Percentiles rank a stretch among this genome's conserved stretches.
Conservation (phyloP, 2,888 invertebrate species). For the Nemotelus nigrinus region DNA sequence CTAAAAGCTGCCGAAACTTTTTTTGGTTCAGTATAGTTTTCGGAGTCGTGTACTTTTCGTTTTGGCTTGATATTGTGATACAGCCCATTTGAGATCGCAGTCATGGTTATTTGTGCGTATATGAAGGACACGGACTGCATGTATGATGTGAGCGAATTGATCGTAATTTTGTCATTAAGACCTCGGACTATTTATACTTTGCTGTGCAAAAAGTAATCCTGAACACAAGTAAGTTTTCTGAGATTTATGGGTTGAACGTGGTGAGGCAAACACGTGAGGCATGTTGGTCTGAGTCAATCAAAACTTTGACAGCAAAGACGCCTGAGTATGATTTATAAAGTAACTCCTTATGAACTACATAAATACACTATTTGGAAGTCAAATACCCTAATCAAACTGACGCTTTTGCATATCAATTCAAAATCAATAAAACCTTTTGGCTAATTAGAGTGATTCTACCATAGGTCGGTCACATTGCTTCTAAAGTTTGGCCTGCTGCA, state of each 20-base stretch:
- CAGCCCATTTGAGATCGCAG: not conserved
- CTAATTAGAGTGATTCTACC: no score
- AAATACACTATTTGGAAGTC: no score
- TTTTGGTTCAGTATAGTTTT: not conserved
- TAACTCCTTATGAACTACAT: no score
- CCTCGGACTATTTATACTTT: not conserved
- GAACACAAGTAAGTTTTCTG: not conserved
- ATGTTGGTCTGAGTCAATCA: no score
- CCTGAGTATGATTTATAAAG: no score
- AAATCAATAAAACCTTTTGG: no score
- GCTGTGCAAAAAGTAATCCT: not conserved
- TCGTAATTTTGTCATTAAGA: not conserved
- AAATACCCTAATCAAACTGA: no score
- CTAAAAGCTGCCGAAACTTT: conserved; percentile 4
- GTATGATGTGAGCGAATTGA: conserved; percentile 4
- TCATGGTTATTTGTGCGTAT: conserved; percentile 1
- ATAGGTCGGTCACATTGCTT: no score
- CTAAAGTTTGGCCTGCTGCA: no score
- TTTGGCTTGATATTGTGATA: not conserved
- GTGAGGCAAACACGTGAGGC: not conserved
- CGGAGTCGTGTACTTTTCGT: not conserved
- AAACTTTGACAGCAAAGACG: no score
- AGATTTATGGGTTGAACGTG: conserved; percentile 15
- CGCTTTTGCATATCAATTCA: no score
- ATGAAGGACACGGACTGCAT: not conserved